A percentile compares a stretch with the other conserved stretches of the same genome.
Conservation (phyloP, 1,140 invertebrate genomes). For the Cyphomyrmex costatus region DNA sequence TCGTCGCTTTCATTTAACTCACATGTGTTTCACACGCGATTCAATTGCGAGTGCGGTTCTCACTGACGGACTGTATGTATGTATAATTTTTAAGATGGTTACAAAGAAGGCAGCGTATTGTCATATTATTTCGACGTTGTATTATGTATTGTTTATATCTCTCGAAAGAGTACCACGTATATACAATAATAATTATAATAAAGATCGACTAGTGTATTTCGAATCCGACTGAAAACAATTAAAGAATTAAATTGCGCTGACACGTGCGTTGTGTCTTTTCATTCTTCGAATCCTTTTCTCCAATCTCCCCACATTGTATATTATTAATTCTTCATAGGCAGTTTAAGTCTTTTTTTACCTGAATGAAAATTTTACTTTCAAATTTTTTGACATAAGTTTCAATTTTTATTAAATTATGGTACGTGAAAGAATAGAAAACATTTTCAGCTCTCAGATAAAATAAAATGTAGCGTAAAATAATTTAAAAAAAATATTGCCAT, state of each 20-base stretch:
- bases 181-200: constrained; percentile 79
- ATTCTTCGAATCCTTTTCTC: neutral
- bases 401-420: too few relatives aligned
- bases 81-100: constrained; percentile 70
- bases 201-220: constrained; percentile 81
- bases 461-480: neutral
- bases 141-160: constrained; percentile 79
- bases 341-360: too few relatives aligned
- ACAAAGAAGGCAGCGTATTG: constrained; percentile 63
- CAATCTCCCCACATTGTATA: neutral
- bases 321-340: neutral
- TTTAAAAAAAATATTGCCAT: neutral
- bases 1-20: constrained; percentile 62
- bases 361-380: too few relatives aligned
- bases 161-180: constrained; percentile 76
- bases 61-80: constrained; percentile 62
- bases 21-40: constrained; percentile 63
- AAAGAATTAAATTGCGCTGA: constrained; percentile 82
- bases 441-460: neutral
- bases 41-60: constrained; percentile 60
- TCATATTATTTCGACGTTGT: constrained; percentile 78
- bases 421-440: neutral
- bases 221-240: constrained; percentile 82
- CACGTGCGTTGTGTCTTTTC: constrained; percentile 6
- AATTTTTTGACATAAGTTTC: too few relatives aligned